These are phyloP conservation scores for Graptemys geographica DNA, from an alignment of 2,797 vertebrate genomes.

Conservation along the genomic window DNA sequence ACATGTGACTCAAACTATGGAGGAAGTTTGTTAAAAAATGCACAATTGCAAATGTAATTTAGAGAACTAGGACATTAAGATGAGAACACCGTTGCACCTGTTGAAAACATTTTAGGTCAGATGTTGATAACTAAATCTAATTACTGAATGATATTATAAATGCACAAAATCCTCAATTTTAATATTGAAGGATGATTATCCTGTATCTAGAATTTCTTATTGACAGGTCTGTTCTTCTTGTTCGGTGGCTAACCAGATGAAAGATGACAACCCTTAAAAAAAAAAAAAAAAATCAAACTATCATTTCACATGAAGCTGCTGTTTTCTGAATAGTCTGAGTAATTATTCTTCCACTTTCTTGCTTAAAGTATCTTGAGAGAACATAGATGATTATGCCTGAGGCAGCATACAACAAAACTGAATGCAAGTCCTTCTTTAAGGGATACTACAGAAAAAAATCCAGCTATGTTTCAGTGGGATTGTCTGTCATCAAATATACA, in stretches of 20 bases:
- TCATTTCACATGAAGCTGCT: constrained; percentile 41
- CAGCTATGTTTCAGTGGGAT: constrained; percentile 67
- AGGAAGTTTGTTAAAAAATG: not conserved
- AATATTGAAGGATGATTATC: constrained; percentile 6
- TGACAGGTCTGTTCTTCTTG: not conserved
- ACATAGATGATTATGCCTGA: constrained; percentile 66
- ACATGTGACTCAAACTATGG: not conserved
- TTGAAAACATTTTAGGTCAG: not conserved
- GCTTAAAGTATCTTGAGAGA: constrained; percentile 65
- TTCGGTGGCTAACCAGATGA: constrained; percentile 46
- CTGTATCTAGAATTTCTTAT: not conserved
- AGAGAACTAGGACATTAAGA: not conserved
- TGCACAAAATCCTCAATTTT: not conserved
- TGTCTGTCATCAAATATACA: constrained; percentile 81
- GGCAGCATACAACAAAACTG: constrained; percentile 66
- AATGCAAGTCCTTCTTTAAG: constrained; percentile 31
- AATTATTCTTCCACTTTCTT: constrained; percentile 68
- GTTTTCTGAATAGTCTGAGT: constrained; percentile 54
- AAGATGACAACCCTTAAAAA: constrained; percentile 44
- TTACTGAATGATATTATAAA: not conserved
- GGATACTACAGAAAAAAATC: constrained; percentile 37
- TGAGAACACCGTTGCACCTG: not conserved
- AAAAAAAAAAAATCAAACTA: constrained; percentile 9
- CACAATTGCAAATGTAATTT: not conserved
- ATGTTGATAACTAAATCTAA: constrained; percentile 17